Base-by-base conservation (phyloP, 2,113 vertebrate species). In the Seriola aureovittata region DNA sequence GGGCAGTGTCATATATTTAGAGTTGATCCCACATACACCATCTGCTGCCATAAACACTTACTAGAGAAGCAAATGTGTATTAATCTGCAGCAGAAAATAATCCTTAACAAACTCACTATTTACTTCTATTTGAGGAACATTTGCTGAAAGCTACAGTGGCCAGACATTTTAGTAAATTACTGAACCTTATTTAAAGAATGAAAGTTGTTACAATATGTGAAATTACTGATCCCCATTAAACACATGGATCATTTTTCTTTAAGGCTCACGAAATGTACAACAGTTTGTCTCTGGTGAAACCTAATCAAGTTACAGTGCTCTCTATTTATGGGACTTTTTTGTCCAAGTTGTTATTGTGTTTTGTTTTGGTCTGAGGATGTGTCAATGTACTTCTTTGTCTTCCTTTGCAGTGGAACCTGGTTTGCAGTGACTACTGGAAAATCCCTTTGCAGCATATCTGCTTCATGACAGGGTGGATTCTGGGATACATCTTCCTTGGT, bases 351-450 rank as follows among this genome's bases (percentile, higher is more conserved):
- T 12, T 29, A 29, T 32, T 48, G n/a, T 19, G 48, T 23, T 67
- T 52, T 36, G 23, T 46, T 44, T 71, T 34, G 11, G 13, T 77
- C 12, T n/a, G 4, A 46, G 19, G 17, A 48, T 59, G 16, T 50
- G 9, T 65, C 14, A 29, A 1, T 46, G 36, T 34, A 13, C 19
- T 1, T 34, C 16, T 76, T 69, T 71, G 12, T 80, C 23, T 54
- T 29, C 13, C 54, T 80, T 52, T 78, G 54, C 91, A 97, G 97
- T 97, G 97, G 98, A 91, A 97, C 87, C 90, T 98, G 21, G 95
- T 97, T 58, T 97, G 97, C 75, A 50, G 79, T 0, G 80, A 96
- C 0, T 90, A 92, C 88, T 97, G 97, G 98, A 97, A 96, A 92
- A 95, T 97, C 84, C 96, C 96, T 0, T 76, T 97, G 82, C 96